Evolutionary conservation across 2,113 vertebrate genomes (phyloP), one percentile per base, ranked within the genome.

Genomic region (Arenaria interpres): DNA sequence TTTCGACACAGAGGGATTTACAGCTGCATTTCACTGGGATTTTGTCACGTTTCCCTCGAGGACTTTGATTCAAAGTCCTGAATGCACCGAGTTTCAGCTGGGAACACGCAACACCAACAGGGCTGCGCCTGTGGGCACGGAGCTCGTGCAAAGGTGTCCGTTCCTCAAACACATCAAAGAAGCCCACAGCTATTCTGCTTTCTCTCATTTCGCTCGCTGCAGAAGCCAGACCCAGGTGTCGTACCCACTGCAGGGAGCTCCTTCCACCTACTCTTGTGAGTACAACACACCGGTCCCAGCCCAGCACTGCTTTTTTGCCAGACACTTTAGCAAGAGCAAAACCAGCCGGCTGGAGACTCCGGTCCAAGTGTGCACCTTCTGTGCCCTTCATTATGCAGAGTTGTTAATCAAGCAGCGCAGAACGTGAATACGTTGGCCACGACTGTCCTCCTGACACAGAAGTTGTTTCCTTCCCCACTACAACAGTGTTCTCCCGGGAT

Each of bases 41-140:
- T 33, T 60, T 69, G 33, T 21, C 53, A 37, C 18, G 2, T 41
- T 51, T 62, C 73, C 78, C 63, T 57, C 11, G 13, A 63, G 32
- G 32, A 23, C n/a, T 64, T 30, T 12, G 39, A 63, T 16, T 50
- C 48, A n/a, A 37, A 27, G 22, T 33, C 67, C 41, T 32, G n/a
- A 50, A 45, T 2, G 9, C 78, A 28, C 6, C 1, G 2, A 28
- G 37, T 46, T 43, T 27, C 53, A n/a, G 4, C 60, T 30, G 10
- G 12, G 2, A 7, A 25, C 3, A 9, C 30, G 7, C 37, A 7
- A 9, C 4, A 33, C 45, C 24, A 56, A 4, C 21, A 30, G 53
- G 17, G 72, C 56, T 5, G 2, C 0, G 2, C 10, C 0, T 2
- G 12, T 2, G 7, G 46, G 84, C 41, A 23, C 80, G 3, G 35